Evolutionary conservation across 2,113 vertebrate species (phyloP), one percentile per base, ranked within the genome.

Genomic region (Scophthalmus maximus): DNA sequence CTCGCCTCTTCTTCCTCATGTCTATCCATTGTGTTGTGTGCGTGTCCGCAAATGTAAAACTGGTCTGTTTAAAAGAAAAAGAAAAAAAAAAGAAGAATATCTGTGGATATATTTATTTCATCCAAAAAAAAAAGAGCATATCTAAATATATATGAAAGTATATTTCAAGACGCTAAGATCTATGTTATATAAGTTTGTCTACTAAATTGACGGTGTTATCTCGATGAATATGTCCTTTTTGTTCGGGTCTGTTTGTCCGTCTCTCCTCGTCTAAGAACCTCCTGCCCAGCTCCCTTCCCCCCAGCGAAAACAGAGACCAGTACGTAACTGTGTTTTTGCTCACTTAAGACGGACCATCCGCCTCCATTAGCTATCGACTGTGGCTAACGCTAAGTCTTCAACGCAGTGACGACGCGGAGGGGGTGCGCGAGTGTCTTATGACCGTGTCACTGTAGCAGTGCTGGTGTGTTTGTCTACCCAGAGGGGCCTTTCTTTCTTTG

Each of bases 381-480:
- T 81, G 77, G 84, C 82, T 89, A 84, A 82, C 57, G 75, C 85
- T 67, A 67, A 62, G 61, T 44, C 61, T 74, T 78, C 57, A 76
- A 50, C 73, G 14, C 47, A 44, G 85, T 77, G 83, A 79, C 61
- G 4, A 32, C 8, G 7, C 10, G 73, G 81, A 64, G 73, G 70
- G n/a, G 74, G 72, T 59, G 83, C 36, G 52, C 63, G 70, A 89
- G 83, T 87, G 84, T 91, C 88, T 89, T 87, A 89, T 26, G 92
- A 93, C 92, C 92, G 59, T 91, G 89, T 93, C 93, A 93, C 93
- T 93, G 92, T 94, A 90, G 91, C 84, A 72, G 82, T 87, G 72
- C 78, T 85, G 91, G 79, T 78, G 79, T 83, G 81, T 79, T 82
- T 81, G 82, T 82, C 74, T 75, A 89, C 83, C 87, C 79, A 88